These are phyloP conservation scores for Buphagus erythrorhynchus DNA, from an alignment of 2,797 vertebrate species.

Conservation along the genomic window DNA sequence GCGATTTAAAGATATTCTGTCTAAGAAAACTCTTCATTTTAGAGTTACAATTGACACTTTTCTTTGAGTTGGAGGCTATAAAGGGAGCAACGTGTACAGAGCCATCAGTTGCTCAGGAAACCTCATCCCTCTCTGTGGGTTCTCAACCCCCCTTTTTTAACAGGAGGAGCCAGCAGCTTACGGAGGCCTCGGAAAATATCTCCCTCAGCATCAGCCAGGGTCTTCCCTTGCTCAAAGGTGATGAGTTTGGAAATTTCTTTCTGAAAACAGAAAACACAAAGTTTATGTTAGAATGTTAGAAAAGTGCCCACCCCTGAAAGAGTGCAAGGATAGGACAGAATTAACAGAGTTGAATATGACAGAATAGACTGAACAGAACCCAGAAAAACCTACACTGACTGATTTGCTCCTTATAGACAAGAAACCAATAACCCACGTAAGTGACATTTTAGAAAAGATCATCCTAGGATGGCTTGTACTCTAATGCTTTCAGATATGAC, in stretches of 20 bases:
- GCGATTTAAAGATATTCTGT: neutral
- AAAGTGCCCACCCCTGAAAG: neutral
- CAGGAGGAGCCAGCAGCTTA: slow-evolving; percentile 78
- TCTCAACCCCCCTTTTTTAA: slow-evolving; percentile 22
- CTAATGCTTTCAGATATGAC: neutral
- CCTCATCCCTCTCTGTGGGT: neutral
- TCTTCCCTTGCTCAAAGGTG: slow-evolving; percentile 95
- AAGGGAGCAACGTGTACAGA: neutral
- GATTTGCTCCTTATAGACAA: neutral
- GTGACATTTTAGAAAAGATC: neutral
- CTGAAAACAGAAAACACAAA: slow-evolving; percentile 75
- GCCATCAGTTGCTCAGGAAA: neutral
- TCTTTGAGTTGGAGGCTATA: neutral
- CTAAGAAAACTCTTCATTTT: neutral
- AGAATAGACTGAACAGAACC: neutral
- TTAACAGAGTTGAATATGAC: neutral
- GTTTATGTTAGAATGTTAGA: neutral
- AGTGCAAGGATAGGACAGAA: neutral
- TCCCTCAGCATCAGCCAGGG: slow-evolving; percentile 95
- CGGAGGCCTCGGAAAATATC: slow-evolving; percentile 97
- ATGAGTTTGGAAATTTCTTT: slow-evolving; percentile 94
- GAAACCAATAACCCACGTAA: neutral
- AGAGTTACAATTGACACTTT: neutral
- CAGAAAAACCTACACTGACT: neutral
- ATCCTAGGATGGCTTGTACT: neutral